Base-by-base conservation (phyloP, 2,113 vertebrate genomes). In the Lipotes vexillifer region DNA sequence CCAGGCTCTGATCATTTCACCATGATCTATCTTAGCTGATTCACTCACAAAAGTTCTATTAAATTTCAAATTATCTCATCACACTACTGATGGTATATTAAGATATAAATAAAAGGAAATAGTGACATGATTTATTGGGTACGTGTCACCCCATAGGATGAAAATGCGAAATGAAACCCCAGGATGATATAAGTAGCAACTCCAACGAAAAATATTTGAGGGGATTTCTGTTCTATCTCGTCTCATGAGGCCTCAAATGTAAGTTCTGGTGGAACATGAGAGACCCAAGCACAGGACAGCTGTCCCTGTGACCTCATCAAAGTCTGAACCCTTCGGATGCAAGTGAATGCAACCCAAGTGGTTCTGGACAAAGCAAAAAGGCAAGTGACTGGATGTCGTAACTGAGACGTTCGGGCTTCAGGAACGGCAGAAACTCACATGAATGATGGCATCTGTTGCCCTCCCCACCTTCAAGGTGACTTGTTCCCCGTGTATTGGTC, bases 21-120 rank as follows among this genome's bases (percentile, higher is more conserved):
- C 41, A 20, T 81, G 88, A 98, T 98, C 68, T 94, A 93, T 97
- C 97, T 97, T 77, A 93, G 90, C 95, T 96, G 98, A 98, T 97
- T 98, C 96, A 92, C 85, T 95, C 89, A 95, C 14, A 0, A 97
- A 98, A 97, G 27, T 98, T 98, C 93, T 97, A 98, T 98, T 98
- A 98, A 87, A 97, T 98, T 98, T 98, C 74, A 97, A 96, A 98
- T 98, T 95, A 98, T 96, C 97, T 98, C 98, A 97, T 98, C 98
- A 97, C 66, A 69, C 7, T 52, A 36, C 63, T 0, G 2, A 96
- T 98, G 97, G 97, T 94, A 96, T 55, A 94, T 86, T 97, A 97
- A 98, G 91, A 96, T 96, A 97, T 57, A 98, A 97, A 97, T 97
- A 97, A 98, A 98, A 95, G 82, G 87, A 91, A 97, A 69, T 65